Evolutionary conservation across 2,797 vertebrate species (phyloP).

Genomic region (Lutjanus argentimaculatus): DNA sequence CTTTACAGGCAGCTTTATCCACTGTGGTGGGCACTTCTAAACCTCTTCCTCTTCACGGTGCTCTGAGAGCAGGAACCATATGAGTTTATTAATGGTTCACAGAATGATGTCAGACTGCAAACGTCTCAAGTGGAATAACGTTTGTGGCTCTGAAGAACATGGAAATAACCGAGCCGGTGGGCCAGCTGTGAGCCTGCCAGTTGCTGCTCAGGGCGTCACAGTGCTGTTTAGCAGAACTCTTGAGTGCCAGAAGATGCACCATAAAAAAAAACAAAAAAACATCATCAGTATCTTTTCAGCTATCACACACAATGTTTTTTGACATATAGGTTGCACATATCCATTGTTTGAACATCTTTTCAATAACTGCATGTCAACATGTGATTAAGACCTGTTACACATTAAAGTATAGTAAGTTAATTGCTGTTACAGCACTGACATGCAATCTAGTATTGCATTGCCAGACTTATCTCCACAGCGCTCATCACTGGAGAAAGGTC

Average conservation of each 20-base stretch:
- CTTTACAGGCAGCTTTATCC: neutral
- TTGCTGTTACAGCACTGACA: neutral
- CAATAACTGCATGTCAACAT: neutral
- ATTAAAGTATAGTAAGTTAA: neutral
- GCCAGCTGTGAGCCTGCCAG: conserved; percentile 44
- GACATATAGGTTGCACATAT: neutral
- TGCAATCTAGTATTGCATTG: neutral
- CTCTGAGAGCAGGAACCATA: conserved; percentile 11
- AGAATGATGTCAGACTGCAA: conserved; percentile 38
- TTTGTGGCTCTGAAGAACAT: conserved; percentile 22
- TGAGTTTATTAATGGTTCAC: neutral
- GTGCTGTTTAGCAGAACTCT: conserved; percentile 3
- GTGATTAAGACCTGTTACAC: neutral
- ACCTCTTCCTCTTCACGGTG: neutral
- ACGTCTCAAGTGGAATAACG: conserved; percentile 32
- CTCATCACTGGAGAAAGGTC: too few species aligned
- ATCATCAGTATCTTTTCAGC: neutral
- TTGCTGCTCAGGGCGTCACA: conserved; percentile 7
- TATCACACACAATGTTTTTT: too few species aligned
- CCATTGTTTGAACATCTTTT: neutral
- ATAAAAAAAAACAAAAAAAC: neutral
- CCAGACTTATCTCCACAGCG: too few species aligned
- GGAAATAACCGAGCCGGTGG: conserved; percentile 11
- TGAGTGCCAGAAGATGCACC: neutral
- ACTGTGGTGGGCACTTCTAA: neutral